Base-by-base conservation (phyloP, 2,888 invertebrate species). In the Leucophenga montana region DNA sequence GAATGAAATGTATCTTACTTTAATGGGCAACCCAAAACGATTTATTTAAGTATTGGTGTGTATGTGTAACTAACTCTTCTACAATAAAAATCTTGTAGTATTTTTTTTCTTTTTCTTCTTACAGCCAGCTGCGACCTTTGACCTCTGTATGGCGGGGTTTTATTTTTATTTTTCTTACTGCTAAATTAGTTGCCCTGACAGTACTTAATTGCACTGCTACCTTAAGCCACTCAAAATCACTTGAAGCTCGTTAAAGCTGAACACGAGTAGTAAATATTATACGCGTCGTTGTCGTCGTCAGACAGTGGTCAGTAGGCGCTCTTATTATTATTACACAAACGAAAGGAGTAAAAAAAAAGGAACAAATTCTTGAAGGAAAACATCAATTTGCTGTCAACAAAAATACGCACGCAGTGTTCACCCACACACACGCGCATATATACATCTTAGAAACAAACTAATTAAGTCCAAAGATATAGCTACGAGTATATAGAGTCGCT, bases 181-280 rank as follows among this genome's bases (percentile, higher is more conserved):
- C 9, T 39, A 39, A 5, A 39, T 39, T 39, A 39, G 39, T 39
- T 39, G 39, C 39, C 39, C 39, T 39, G 39, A 11, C 8, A 18
- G 50, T 50, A 50, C 50, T 50, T 50, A 50, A 18, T 6, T 18
- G 6, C 50, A 18, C 13, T 16, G 50, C 50, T 50, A 50, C 50
- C 50, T 50, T 50, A 18, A 50, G 50, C 50, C 16, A 50, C 50
- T 14, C 14, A 50, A 16, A 50, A n/a, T 16, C 50, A 50, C 50
- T 50, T 18, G 50, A 50, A 50, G 16, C 50, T 50, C 50, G 50
- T 50, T 50, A 50, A 50, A 50, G 50, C 50, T 50, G 46, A n/a
- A 27, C 27, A 27, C 27, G 27, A 27, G 27, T 4, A 27, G 4
- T 4, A 27, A 27, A 4, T 27, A 27, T 27, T 27, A 27, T 27